Evolutionary conservation across 2,113 vertebrate species (phyloP).

Genomic region (Rattus rattus): DNA sequence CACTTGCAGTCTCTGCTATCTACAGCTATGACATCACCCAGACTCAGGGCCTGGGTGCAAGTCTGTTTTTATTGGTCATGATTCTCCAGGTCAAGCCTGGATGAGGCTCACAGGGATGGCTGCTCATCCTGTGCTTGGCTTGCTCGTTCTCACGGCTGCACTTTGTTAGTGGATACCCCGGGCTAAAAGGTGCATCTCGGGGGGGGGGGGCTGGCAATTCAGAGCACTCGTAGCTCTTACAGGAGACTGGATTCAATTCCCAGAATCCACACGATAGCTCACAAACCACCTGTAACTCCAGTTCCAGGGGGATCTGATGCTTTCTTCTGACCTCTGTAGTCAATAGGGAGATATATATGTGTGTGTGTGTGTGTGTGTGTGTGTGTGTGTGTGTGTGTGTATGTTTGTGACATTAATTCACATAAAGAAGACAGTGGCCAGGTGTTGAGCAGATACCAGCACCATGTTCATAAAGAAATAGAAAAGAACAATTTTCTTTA

Average conservation of each 20-base stretch:
- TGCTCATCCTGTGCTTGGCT: rapidly evolving
- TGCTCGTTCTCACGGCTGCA: neutral
- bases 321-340: neutral
- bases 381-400: too few species aligned
- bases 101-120: neutral
- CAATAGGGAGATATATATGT: neutral
- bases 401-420: too few species aligned
- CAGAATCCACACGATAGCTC: neutral
- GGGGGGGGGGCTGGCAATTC: neutral
- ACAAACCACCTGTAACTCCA: neutral
- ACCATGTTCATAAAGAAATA: neutral
- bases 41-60: neutral
- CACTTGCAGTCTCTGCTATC: slow-evolving; percentile 19
- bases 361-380: too few species aligned
- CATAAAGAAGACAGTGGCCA: neutral
- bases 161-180: neutral
- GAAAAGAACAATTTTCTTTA: neutral
- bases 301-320: neutral
- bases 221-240: neutral
- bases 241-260: neutral
- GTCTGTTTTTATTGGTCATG: neutral
- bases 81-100: neutral
- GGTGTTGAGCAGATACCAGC: too few species aligned
- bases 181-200: neutral
- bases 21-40: neutral